Conservation (phyloP, 2,113 vertebrate genomes). For the Pardalotus punctatus region DNA sequence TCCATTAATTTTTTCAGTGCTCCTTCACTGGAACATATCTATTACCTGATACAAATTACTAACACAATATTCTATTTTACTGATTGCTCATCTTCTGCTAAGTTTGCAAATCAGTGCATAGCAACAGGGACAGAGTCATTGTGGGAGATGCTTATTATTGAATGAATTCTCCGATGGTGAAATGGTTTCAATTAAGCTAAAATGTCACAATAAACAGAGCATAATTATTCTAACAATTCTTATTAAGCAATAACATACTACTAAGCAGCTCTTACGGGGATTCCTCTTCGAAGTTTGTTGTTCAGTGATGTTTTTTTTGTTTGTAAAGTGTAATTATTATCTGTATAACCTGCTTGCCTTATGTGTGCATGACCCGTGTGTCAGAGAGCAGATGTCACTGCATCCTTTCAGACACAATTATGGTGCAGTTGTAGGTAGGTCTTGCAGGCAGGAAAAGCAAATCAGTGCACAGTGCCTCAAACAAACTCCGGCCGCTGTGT, state of each 20-base stretch:
- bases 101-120: background rate
- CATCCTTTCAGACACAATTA: slow-evolving; percentile 11
- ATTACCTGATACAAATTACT: background rate
- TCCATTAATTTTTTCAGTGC: background rate
- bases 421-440: background rate
- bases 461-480: background rate
- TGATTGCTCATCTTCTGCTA: slow-evolving; percentile 11
- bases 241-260: slow-evolving; percentile 1
- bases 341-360: background rate
- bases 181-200: slow-evolving; percentile 24
- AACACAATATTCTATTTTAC: background rate
- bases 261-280: background rate
- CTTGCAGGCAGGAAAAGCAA: background rate
- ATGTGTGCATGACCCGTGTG: background rate
- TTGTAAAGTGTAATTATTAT: background rate
- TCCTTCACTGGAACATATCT: background rate
- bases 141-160: background rate
- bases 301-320: background rate
- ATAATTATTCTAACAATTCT: slow-evolving; percentile 30
- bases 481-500: background rate
- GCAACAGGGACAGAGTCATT: background rate
- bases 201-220: slow-evolving; percentile 38
- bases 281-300: background rate
- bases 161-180: background rate
- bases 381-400: slow-evolving; percentile 38